These are phyloP conservation scores for Gibbula magus DNA, from an alignment of 2,888 invertebrate species.

Conservation along the genomic window DNA sequence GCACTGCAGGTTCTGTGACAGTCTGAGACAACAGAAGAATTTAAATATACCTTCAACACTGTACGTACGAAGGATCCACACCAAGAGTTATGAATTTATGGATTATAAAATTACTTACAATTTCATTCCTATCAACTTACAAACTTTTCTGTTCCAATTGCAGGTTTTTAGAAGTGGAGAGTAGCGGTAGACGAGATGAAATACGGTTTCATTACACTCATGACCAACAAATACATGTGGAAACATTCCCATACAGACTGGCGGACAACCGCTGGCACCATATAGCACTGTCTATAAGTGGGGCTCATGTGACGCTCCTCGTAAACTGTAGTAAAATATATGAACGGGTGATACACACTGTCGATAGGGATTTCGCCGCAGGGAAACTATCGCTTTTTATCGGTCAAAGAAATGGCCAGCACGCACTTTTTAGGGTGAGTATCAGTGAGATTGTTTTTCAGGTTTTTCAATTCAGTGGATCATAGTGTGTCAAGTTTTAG, in stretches of 20 bases:
- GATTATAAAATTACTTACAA: too few species aligned
- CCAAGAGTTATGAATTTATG: too few species aligned
- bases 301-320: slow-evolving; percentile 85
- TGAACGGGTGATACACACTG: slow-evolving; percentile 83
- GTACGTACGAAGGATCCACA: too few species aligned
- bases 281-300: slow-evolving; percentile 88
- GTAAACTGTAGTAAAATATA: slow-evolving; percentile 92
- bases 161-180: slow-evolving; percentile 93
- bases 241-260: slow-evolving; percentile 90
- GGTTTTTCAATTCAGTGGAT: not conserved
- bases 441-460: not conserved
- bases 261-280: slow-evolving; percentile 92
- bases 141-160: slow-evolving; percentile 65
- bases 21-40: too few species aligned
- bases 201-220: slow-evolving; percentile 69
- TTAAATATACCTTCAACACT: too few species aligned
- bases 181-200: slow-evolving; percentile 90
- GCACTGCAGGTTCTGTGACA: too few species aligned
- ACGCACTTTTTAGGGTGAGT: slow-evolving; percentile 90
- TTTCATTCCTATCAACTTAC: too few species aligned
- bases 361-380: slow-evolving; percentile 80
- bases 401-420: slow-evolving; percentile 89
- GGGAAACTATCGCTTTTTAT: slow-evolving; percentile 81
- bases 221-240: slow-evolving; percentile 77
- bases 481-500: not conserved